phyloP scores from a whole-genome alignment of 2,888 invertebrate genomes.

The Parasteatoda lunata region DNA sequence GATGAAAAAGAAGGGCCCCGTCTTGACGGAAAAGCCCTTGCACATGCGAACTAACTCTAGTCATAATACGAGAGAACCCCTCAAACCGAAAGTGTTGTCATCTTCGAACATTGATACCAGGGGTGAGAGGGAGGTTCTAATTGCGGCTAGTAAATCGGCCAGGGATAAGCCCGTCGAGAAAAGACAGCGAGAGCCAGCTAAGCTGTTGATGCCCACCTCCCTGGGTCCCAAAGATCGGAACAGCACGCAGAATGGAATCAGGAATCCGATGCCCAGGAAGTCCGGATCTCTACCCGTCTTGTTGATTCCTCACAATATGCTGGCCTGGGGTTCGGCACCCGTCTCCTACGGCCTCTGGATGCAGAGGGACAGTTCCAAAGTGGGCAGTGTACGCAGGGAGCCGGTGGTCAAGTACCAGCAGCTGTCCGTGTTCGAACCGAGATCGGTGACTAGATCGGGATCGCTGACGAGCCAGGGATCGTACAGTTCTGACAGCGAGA shows the following conservation, averaged over 20 bases:
- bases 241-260: neutral
- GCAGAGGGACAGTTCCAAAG: slow-evolving; percentile 44
- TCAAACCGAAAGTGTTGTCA: slow-evolving; percentile 12
- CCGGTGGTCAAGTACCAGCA: slow-evolving; percentile 2
- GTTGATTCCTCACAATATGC: slow-evolving; percentile 41
- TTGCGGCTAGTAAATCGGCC: slow-evolving; percentile 50
- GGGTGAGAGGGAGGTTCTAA: slow-evolving; percentile 46
- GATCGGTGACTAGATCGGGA: slow-evolving; percentile 62
- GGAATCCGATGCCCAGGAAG: neutral
- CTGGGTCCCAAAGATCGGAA: neutral
- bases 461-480: slow-evolving; percentile 68
- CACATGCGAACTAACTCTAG: slow-evolving; percentile 43
- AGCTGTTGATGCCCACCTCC: slow-evolving; percentile 45
- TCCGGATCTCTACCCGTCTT: slow-evolving; percentile 22
- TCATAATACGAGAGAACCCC: slow-evolving; percentile 39
- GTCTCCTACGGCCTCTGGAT: slow-evolving; percentile 65
- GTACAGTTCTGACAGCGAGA: slow-evolving; percentile 64
- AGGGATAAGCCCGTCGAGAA: slow-evolving; percentile 55
- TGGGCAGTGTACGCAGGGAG: slow-evolving; percentile 15
- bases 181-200: slow-evolving; percentile 64
- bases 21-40: slow-evolving; percentile 54
- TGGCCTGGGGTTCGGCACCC: slow-evolving; percentile 38
- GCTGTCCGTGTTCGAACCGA: slow-evolving; percentile 14
- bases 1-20: slow-evolving; percentile 63
- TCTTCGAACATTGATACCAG: slow-evolving; percentile 1